Conservation (phyloP, 1,140 invertebrate species). For the Probaryconus sp. region DNA sequence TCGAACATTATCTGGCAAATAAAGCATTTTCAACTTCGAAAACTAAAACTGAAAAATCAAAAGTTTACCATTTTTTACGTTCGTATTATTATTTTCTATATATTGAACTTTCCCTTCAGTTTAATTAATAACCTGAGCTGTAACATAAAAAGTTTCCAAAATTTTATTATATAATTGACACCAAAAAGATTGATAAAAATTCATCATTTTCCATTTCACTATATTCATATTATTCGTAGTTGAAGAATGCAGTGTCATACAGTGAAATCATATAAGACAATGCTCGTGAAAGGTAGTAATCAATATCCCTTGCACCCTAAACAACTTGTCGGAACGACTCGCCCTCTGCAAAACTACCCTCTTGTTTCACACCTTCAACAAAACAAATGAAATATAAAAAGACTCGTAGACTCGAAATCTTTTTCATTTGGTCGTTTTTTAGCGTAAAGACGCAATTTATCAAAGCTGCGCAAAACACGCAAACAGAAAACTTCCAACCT, state of each 20-base stretch:
- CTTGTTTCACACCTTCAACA: background rate
- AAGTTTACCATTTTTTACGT: background rate
- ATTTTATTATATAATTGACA: too few relatives aligned
- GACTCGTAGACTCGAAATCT: background rate
- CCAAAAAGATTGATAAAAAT: too few relatives aligned
- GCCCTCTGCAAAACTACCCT: constrained; percentile 1
- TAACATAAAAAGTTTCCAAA: too few relatives aligned
- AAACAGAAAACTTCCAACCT: background rate
- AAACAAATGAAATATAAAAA: background rate
- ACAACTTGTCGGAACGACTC: constrained; percentile 37
- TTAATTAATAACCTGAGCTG: too few relatives aligned
- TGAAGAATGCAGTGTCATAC: constrained; percentile 48
- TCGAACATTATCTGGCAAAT: constrained; percentile 7
- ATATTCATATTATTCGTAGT: too few relatives aligned
- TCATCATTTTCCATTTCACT: too few relatives aligned
- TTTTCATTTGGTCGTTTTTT: constrained; percentile 5
- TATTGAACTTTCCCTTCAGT: too few relatives aligned
- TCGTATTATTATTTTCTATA: background rate
- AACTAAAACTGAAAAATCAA: background rate
- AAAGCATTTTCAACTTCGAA: background rate
- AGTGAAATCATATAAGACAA: constrained; percentile 24
- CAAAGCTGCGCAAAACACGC: background rate
- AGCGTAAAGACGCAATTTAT: background rate
- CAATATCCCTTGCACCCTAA: constrained; percentile 66
- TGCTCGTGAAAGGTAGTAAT: constrained; percentile 63